Base-by-base conservation (phyloP, 2,888 invertebrate genomes). In the Hesperia comma region DNA sequence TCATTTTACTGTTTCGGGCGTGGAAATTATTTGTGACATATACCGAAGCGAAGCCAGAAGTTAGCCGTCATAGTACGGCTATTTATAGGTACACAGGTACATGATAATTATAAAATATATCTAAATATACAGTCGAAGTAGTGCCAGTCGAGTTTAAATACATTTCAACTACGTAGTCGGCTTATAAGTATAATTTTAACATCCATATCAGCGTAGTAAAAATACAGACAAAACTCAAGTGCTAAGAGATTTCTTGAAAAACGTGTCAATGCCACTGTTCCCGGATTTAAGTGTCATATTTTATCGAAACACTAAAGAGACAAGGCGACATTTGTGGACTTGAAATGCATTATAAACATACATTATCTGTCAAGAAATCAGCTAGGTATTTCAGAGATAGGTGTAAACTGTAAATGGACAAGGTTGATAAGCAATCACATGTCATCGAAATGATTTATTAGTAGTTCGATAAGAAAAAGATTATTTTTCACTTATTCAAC, bases 321-420 rank as follows among this genome's bases (percentile, higher is more conserved):
- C 26, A 33, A 15, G 33, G 8, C 33, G 37, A 12, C 7, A 51
- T 14, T 46, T 7, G 43, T 46, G 15, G 3, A 7, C 7, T 51
- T 26, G 1, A 26, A 4, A 26, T 0, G 17, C 51, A 14, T 51
- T 51, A 51, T n/a, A 46, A 49, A 53, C 49, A n/a, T 17, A 53
- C 56, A 54, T 68, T 70, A 70, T 68, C 51, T 69, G 53, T 63
- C 40, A 54, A 53, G 33, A 57, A 62, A 37, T 49, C 53, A 55
- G 57, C 32, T 14, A 55, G 57, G 19, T 14, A 61, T 49, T 51
- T 63, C 37, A 67, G 58, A 37, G 58, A 62, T 67, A 21, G 32
- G 17, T 58, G 40, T 26, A 41, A 57, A 62, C n/a, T 21, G 49
- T 17, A 49, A 26, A 43, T 40, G 6, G 54, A 60, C 54, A 60